Evolutionary conservation across 2,888 invertebrate species (phyloP).

Genomic region (Conchocele bisecta): DNA sequence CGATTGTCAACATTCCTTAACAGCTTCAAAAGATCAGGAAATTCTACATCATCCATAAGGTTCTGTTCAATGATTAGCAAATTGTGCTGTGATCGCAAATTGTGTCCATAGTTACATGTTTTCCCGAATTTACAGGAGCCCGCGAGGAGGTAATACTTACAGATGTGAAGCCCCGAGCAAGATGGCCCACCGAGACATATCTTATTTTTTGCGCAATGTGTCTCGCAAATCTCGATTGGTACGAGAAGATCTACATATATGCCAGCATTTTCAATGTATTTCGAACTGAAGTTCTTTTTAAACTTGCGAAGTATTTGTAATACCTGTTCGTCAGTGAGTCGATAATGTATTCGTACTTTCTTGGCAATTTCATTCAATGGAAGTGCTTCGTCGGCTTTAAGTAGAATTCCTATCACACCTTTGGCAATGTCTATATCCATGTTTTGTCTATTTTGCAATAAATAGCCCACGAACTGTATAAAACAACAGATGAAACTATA

Average conservation of each 20-base stretch:
- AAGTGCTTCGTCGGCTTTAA: too few relatives aligned
- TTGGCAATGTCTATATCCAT: too few relatives aligned
- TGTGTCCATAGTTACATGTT: constrained; percentile 64
- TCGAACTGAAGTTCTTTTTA: too few relatives aligned
- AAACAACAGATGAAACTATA: too few relatives aligned
- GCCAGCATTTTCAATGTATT: too few relatives aligned
- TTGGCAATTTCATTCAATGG: too few relatives aligned
- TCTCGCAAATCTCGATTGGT: constrained; percentile 52
- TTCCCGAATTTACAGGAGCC: constrained; percentile 54
- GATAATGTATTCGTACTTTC: too few relatives aligned
- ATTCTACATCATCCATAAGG: constrained; percentile 41
- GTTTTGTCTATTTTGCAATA: too few relatives aligned
- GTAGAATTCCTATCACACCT: too few relatives aligned
- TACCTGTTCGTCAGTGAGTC: too few relatives aligned
- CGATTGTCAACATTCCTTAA: constrained; percentile 47
- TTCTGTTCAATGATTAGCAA: constrained; percentile 46
- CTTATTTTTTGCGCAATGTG: constrained; percentile 54
- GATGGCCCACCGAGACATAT: constrained; percentile 48
- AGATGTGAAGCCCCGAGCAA: constrained; percentile 62
- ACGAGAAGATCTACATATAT: constrained; percentile 48
- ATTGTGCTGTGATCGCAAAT: constrained; percentile 62
- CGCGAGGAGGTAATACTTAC: constrained; percentile 63
- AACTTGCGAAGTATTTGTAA: too few relatives aligned
- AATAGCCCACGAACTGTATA: too few relatives aligned
- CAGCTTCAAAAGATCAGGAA: constrained; percentile 47